Evolutionary conservation across 2,797 vertebrate species (phyloP).

Genomic region (Onychomys torridus): DNA sequence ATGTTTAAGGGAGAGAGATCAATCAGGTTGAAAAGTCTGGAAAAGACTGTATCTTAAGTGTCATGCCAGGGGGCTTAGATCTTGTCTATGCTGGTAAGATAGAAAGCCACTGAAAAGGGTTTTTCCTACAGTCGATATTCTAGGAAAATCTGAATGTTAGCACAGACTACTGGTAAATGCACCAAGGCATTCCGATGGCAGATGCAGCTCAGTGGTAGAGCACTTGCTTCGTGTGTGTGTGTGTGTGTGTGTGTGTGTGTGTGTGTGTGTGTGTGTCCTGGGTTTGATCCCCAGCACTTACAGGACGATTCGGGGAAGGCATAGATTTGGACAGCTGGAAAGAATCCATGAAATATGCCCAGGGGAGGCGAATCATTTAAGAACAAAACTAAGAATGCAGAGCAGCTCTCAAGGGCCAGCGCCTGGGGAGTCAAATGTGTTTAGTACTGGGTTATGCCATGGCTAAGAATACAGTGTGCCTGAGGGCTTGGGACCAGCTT

Average conservation of each 20-base stretch:
- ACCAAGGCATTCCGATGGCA: rapidly evolving
- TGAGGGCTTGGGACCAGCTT: not conserved
- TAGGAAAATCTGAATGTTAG: not conserved
- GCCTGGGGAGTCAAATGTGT: not conserved
- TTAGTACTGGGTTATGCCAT: not conserved
- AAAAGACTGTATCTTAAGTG: not conserved
- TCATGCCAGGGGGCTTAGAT: not conserved
- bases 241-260: not conserved
- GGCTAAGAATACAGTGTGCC: not conserved
- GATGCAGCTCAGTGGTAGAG: not conserved
- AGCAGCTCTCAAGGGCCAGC: not conserved
- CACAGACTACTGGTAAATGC: too few relatives aligned
- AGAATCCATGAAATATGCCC: not conserved
- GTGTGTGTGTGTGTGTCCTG: not conserved
- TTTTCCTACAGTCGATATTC: not conserved
- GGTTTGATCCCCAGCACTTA: not conserved
- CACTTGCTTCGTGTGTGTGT: not conserved
- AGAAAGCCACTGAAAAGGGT: not conserved
- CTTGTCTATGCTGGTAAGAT: not conserved
- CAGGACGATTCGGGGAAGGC: not conserved
- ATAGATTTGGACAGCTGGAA: not conserved
- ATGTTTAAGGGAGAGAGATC: not conserved
- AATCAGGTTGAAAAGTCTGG: not conserved
- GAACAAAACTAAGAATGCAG: not conserved
- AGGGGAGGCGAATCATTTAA: not conserved